Evolutionary conservation across 2,888 invertebrate genomes (phyloP).

Genomic region (Syritta pipiens): DNA sequence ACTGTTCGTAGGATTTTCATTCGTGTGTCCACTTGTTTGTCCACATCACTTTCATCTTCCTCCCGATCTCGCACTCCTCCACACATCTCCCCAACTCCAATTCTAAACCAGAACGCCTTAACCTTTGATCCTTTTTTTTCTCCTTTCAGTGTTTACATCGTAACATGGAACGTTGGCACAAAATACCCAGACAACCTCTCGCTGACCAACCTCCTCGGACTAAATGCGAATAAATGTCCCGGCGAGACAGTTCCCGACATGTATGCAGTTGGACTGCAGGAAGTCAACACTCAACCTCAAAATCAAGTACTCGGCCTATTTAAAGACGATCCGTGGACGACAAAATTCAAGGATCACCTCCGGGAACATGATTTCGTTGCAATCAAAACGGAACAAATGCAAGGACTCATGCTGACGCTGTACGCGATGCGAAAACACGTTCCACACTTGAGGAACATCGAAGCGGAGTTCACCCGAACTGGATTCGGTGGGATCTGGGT

Average conservation of each 20-base stretch:
- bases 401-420: constrained; percentile 89
- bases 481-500: constrained; percentile 97
- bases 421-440: constrained; percentile 90
- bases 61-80: no score
- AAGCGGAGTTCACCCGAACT: constrained; percentile 92
- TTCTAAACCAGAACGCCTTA: no score
- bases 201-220: constrained; percentile 85
- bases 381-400: constrained; percentile 89
- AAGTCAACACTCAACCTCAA: constrained; percentile 93
- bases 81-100: no score
- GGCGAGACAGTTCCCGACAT: constrained; percentile 88
- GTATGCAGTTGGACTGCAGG: constrained; percentile 92
- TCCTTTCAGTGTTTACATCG: constrained; percentile 83
- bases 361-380: constrained; percentile 86
- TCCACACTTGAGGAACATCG: constrained; percentile 89
- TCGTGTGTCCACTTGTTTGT: no score
- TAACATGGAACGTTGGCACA: constrained; percentile 95
- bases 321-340: constrained; percentile 92
- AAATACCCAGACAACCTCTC: constrained; percentile 86
- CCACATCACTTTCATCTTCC: no score
- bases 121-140: no score
- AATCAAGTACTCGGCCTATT: constrained; percentile 90
- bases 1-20: no score
- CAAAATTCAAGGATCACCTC: constrained; percentile 85
- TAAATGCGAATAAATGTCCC: constrained; percentile 82